Evolutionary conservation across 30 jellyfish, hydroid and myxozoan genomes (phyloP).

Genomic region (Hydractinia symbiolongicarpus): DNA sequence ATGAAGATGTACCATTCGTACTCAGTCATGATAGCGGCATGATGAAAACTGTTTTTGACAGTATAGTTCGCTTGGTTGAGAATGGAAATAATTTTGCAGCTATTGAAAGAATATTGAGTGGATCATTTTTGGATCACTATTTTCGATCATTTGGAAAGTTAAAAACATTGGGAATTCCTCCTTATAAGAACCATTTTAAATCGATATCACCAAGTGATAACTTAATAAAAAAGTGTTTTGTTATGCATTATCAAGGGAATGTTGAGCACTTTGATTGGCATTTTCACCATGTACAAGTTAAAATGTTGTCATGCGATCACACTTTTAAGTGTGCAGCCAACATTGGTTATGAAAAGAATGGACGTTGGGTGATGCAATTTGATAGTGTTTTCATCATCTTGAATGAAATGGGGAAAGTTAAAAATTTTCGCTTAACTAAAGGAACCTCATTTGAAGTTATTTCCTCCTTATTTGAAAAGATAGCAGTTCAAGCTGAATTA

Average conservation of each 20-base stretch:
- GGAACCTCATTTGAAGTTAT: no score
- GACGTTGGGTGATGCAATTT: background rate
- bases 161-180: background rate
- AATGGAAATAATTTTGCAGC: background rate
- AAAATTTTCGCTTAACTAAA: no score
- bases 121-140: background rate
- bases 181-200: background rate
- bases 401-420: background rate
- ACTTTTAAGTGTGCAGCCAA: background rate
- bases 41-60: background rate
- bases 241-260: background rate
- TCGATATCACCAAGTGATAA: background rate
- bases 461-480: no score
- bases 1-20: background rate
- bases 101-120: background rate
- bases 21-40: background rate
- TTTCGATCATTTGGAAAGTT: background rate
- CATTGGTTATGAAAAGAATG: background rate
- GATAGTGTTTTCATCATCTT: background rate
- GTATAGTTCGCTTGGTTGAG: background rate
- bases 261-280: background rate
- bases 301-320: background rate
- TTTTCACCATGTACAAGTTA: background rate
- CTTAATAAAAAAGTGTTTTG: background rate
- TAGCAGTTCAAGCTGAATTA: no score